phyloP scores from a whole-genome alignment of 2,113 vertebrate genomes.

The Amazona vittata region DNA sequence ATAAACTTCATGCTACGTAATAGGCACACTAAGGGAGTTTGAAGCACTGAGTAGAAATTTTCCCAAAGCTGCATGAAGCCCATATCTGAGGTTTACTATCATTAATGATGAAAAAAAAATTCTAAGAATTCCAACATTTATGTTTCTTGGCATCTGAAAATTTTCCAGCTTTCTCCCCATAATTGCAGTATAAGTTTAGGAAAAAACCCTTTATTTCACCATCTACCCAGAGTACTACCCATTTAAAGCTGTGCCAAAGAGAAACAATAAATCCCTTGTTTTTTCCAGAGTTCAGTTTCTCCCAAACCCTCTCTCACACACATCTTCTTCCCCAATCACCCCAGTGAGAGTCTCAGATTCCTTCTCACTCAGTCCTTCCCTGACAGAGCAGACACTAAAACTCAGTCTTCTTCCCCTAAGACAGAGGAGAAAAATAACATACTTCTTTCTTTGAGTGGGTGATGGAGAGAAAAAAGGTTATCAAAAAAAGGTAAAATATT shows the following conservation, averaged over 20 bases:
- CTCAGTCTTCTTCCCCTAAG: background rate
- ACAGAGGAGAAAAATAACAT: background rate
- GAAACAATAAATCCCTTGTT: background rate
- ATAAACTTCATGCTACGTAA: background rate
- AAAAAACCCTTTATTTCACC: background rate
- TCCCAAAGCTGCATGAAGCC: background rate
- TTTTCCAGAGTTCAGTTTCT: background rate
- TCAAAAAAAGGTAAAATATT: background rate
- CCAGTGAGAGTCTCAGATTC: background rate
- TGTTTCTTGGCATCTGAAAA: background rate
- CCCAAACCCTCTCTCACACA: background rate
- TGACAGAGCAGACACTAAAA: background rate
- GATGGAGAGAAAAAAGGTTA: background rate
- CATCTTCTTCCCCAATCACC: background rate
- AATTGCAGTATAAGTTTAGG: background rate
- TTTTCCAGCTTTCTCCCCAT: background rate
- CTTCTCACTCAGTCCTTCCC: background rate
- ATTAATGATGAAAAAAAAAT: background rate
- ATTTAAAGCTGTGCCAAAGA: background rate
- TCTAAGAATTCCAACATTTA: background rate
- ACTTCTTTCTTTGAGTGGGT: background rate
- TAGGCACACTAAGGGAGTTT: background rate
- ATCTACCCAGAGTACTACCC: rapidly evolving
- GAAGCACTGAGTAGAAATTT: background rate
- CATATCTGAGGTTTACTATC: background rate